These are phyloP conservation scores for Myopa tessellatipennis DNA, from an alignment of 2,888 invertebrate species.

Conservation along the genomic window DNA sequence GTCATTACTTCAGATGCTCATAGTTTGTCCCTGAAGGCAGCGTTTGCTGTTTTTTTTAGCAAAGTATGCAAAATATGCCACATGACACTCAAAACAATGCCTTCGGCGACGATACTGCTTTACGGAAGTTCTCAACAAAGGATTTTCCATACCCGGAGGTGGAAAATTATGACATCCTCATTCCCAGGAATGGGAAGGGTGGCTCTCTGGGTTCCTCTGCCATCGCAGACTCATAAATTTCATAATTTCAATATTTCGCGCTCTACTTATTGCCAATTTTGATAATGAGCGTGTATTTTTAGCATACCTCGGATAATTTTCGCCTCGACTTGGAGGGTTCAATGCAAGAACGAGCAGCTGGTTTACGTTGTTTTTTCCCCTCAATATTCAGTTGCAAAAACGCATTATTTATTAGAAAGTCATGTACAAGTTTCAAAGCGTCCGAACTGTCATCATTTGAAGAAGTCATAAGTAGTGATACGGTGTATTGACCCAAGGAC, in stretches of 20 bases:
- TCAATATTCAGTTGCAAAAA: background rate
- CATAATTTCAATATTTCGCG: slow-evolving; percentile 21
- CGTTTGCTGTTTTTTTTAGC: too few relatives aligned
- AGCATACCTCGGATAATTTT: slow-evolving; percentile 1
- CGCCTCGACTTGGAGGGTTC: background rate
- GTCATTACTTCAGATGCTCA: too few relatives aligned
- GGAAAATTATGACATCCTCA: slow-evolving; percentile 1
- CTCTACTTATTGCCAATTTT: slow-evolving; percentile 9
- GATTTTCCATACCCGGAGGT: background rate
- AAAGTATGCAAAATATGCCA: slow-evolving; percentile 7
- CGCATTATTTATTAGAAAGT: background rate
- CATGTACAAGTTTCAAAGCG: background rate
- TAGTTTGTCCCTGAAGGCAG: too few relatives aligned
- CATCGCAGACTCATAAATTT: background rate
- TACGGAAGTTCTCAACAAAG: background rate
- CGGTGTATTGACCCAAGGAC: too few relatives aligned
- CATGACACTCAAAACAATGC: background rate
- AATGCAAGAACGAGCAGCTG: background rate
- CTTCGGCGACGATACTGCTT: background rate
- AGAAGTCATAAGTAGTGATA: too few relatives aligned
- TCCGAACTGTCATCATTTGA: too few relatives aligned
- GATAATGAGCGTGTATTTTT: background rate
- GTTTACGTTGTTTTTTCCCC: background rate
- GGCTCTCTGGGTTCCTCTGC: background rate
- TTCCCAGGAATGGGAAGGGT: background rate